phyloP scores from a whole-genome alignment of 2,888 invertebrate species.

The Drosophila basisetae region DNA sequence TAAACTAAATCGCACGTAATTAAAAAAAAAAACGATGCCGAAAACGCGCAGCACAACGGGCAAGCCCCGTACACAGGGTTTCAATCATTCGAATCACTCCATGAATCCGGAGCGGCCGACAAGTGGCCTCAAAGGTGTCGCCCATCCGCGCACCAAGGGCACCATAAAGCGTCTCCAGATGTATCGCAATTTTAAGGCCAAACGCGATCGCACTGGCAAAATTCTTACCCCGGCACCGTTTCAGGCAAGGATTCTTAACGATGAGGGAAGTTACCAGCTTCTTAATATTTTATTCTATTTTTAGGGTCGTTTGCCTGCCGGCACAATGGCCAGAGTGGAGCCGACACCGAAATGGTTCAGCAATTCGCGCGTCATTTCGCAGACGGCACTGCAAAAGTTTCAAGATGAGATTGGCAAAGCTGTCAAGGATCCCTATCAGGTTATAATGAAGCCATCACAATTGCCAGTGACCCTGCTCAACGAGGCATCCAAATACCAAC shows the following conservation, averaged over 20 bases:
- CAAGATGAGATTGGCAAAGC: conserved; percentile 98
- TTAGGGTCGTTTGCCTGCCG: conserved; percentile 92
- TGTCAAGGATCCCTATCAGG: conserved; percentile 97
- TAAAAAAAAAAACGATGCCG: conserved; percentile 87
- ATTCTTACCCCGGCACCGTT: conserved; percentile 98
- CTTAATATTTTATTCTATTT: background rate
- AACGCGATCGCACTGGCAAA: conserved; percentile 94
- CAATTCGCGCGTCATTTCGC: conserved; percentile 98
- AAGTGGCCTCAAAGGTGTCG: conserved; percentile 93
- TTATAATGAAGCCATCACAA: conserved; percentile 98
- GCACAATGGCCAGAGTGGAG: conserved; percentile 96
- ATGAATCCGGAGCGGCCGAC: conserved; percentile 96
- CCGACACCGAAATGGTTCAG: conserved; percentile 99
- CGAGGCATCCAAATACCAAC: conserved; percentile 94
- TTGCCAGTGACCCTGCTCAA: conserved; percentile 97
- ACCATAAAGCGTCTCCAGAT: conserved; percentile 98
- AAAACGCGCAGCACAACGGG: conserved; percentile 91
- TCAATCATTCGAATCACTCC: conserved; percentile 95
- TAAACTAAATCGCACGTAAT: conserved; percentile 16
- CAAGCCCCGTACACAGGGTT: conserved; percentile 92
- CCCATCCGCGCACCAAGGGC: conserved; percentile 93
- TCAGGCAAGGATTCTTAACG: conserved; percentile 86
- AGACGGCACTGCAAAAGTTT: conserved; percentile 94
- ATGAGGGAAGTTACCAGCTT: background rate
- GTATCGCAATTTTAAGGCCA: conserved; percentile 99